phyloP scores from a whole-genome alignment of 2,888 invertebrate species.

The Empis stercorea region DNA sequence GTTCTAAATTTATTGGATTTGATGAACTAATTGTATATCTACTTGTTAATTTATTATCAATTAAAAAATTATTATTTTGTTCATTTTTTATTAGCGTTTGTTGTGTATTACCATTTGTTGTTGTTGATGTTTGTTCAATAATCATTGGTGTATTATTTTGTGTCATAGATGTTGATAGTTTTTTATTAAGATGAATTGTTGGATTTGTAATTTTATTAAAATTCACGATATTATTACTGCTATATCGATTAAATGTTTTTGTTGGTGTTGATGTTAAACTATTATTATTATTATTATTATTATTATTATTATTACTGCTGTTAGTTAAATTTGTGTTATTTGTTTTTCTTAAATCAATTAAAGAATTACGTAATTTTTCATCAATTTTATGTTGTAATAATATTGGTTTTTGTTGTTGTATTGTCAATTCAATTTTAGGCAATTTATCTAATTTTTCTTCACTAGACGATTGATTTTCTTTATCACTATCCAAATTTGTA shows the following conservation, averaged over 20 bases:
- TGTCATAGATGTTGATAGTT: constrained; percentile 5
- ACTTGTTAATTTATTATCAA: background rate
- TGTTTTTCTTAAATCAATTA: constrained; percentile 25
- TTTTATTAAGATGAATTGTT: too few relatives aligned
- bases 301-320: constrained; percentile 8
- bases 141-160: constrained; percentile 12
- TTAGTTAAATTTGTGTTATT: constrained; percentile 6
- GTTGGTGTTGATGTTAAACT: constrained; percentile 13
- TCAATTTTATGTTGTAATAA: constrained; percentile 10
- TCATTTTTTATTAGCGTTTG: background rate
- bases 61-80: background rate
- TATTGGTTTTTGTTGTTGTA: constrained; percentile 17
- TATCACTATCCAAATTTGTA: constrained; percentile 55
- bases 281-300: constrained; percentile 4
- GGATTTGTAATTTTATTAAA: constrained; percentile 14
- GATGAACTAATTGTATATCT: constrained; percentile 9
- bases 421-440: constrained; percentile 24
- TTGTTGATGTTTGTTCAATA: constrained; percentile 5
- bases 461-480: constrained; percentile 51
- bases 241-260: constrained; percentile 13
- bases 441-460: constrained; percentile 37
- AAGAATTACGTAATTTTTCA: constrained; percentile 24
- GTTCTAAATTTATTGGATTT: constrained; percentile 12
- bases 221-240: constrained; percentile 14
- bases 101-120: background rate